Conservation (phyloP, 2,888 invertebrate genomes). For the Didymodactylos carnosus region DNA sequence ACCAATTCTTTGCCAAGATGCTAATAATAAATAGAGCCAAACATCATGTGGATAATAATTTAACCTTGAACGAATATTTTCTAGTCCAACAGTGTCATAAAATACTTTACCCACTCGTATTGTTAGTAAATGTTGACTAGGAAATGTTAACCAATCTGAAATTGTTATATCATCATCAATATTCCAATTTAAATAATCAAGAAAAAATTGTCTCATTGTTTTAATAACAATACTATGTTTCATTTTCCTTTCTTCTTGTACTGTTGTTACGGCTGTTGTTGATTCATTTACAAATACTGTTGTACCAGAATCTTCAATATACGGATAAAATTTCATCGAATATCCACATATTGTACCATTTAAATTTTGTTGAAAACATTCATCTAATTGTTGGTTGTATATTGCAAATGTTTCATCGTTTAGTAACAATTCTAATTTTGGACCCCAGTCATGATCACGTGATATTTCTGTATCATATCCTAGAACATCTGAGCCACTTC, state of each 20-base stretch:
- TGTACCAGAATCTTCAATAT: neutral
- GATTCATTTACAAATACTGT: neutral
- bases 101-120: neutral
- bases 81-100: neutral
- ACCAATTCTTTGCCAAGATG: neutral
- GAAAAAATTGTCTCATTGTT: neutral
- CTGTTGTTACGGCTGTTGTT: neutral
- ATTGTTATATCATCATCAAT: neutral
- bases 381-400: neutral
- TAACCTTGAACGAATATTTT: neutral
- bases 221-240: neutral
- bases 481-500: neutral
- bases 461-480: neutral
- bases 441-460: neutral
- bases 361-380: neutral
- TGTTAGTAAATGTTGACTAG: neutral
- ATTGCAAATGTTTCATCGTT: no score
- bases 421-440: neutral
- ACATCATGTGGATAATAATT: neutral
- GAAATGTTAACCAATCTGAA: neutral
- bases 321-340: neutral
- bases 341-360: neutral
- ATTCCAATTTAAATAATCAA: neutral
- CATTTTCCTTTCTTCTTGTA: no score
- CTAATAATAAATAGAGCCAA: neutral